phyloP scores from a whole-genome alignment of 2,888 invertebrate genomes.

The Pardosa pseudoannulata region DNA sequence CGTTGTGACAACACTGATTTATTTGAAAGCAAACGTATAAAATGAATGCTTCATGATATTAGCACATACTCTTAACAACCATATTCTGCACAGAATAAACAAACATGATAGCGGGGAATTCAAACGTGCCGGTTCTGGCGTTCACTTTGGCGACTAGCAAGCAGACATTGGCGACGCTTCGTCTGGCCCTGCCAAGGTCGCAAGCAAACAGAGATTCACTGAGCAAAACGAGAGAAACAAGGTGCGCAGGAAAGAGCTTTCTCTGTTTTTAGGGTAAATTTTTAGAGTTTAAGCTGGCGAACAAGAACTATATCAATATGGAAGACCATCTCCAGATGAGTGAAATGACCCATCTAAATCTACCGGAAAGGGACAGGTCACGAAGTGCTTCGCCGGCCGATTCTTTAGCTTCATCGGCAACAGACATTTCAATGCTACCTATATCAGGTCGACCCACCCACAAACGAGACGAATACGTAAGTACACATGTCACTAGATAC shows the following conservation, averaged over 20 bases:
- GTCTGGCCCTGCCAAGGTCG: slow-evolving; percentile 57
- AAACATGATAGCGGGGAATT: slow-evolving; percentile 1
- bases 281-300: slow-evolving; percentile 18
- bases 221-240: slow-evolving; percentile 15
- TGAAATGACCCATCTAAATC: slow-evolving; percentile 74
- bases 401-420: slow-evolving; percentile 73
- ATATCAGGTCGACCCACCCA: slow-evolving; percentile 70
- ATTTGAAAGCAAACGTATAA: too few relatives aligned
- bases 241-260: slow-evolving; percentile 1
- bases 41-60: too few relatives aligned
- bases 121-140: slow-evolving; percentile 18
- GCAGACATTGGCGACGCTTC: slow-evolving; percentile 44
- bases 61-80: too few relatives aligned
- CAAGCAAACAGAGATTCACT: slow-evolving; percentile 16
- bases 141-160: neutral
- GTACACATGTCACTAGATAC: too few relatives aligned
- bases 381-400: slow-evolving; percentile 74
- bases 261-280: neutral
- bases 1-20: too few relatives aligned
- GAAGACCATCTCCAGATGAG: slow-evolving; percentile 73
- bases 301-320: slow-evolving; percentile 58
- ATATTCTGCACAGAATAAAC: neutral
- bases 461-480: slow-evolving; percentile 72
- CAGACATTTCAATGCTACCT: slow-evolving; percentile 74
- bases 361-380: slow-evolving; percentile 74